phyloP scores from a whole-genome alignment of 1,140 invertebrate species.

The Helicoverpa zea region DNA sequence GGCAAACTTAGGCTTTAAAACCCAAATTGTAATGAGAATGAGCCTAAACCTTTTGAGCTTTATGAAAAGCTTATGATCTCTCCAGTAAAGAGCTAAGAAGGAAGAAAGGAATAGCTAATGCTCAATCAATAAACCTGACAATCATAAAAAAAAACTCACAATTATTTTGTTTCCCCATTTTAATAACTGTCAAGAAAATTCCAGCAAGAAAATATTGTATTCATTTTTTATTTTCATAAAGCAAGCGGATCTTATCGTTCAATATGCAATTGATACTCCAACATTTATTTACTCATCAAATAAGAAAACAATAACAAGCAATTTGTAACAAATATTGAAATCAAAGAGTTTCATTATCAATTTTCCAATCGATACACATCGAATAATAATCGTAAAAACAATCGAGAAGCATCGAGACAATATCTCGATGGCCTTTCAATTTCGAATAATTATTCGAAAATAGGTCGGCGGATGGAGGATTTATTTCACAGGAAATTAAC shows the following conservation, averaged over 20 bases:
- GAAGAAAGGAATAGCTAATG: too few species aligned
- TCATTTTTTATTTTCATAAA: too few species aligned
- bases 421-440: slow-evolving; percentile 42
- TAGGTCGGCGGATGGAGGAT: slow-evolving; percentile 42
- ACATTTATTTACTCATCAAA: background rate
- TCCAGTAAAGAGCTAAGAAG: too few species aligned
- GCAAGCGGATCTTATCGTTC: background rate
- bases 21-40: too few species aligned
- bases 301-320: background rate
- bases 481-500: slow-evolving; percentile 58
- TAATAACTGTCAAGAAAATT: too few species aligned
- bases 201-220: too few species aligned
- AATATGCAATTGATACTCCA: background rate
- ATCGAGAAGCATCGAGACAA: background rate
- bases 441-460: slow-evolving; percentile 47
- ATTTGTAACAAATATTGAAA: background rate
- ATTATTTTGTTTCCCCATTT: too few species aligned
- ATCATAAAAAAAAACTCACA: too few species aligned
- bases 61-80: too few species aligned
- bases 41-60: too few species aligned
- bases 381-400: background rate
- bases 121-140: too few species aligned
- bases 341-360: background rate
- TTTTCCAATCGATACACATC: slow-evolving; percentile 1
- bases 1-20: too few species aligned